Base-by-base conservation (phyloP, 2,113 vertebrate species). In the Rhinolophus sinicus region DNA sequence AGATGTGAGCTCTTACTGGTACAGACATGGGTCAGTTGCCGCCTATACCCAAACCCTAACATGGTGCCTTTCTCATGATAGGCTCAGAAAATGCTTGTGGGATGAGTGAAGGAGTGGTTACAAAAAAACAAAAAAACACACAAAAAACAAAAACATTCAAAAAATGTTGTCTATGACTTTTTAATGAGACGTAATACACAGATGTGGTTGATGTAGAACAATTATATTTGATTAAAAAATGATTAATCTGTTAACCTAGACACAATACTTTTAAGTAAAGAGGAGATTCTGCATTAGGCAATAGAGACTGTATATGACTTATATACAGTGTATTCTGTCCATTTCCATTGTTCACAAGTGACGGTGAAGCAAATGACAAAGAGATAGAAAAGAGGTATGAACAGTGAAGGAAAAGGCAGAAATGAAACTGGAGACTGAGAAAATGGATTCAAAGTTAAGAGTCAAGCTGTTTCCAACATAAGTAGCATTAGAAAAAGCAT, bases 141-240 rank as follows among this genome's bases (percentile, higher is more conserved):
- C 72, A 21, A 15, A 77, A 96, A 96, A 90, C 18, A 15, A 77
- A 96, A 96, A 90, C 18, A 19, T 47, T 89, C 15, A 16, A 26
- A 76, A 13, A 75, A 1, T 22, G 15, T 67, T 81, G 12, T 7
- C 44, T 35, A 13, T 30, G 18, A 54, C 67, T 80, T 83, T 87
- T 50, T 33, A 52, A 26, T 69, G 16, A 30, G 21, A n/a, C 56
- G 67, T 24, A 40, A 38, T 91, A 85, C 15, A 50, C 6, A 84
- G 12, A 70, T 52, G 6, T 70, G 13, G 0, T 72, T 52, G 2
- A 13, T 35, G 2, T 60, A 83, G 24, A 19, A 54, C 16, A 87
- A 78, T 64, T 35, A 54, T 8, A 76, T 47, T 86, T 77, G 18
- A 73, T 70, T 30, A 28, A 95, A 78, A 78, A 50, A 16, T 78